Evolutionary conservation across 2,888 invertebrate species (phyloP), one percentile per base, ranked within the genome.

Genomic region (Hoplodrina blanda): DNA sequence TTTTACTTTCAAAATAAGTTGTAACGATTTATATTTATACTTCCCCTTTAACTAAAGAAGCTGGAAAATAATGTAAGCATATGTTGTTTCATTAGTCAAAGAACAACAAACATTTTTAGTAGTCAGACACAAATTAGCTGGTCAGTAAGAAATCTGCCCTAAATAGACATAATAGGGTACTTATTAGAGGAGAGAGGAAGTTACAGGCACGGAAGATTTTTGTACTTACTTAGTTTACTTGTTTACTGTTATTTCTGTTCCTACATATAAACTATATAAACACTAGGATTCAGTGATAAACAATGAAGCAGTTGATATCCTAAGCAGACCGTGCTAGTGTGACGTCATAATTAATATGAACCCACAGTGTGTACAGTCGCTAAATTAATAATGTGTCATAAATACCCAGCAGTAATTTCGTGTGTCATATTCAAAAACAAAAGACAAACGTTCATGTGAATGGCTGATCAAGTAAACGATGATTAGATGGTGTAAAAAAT

Each of bases 271-370:
- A 17, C 5, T 11, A 46, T 46, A 13, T 41, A 41, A 13, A 41
- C 41, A 13, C 13, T 41, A 25, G 11, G 19, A 20, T 13, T 13
- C 11, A 15, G 20, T 71, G 33, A 10, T 1, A 19, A 53, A 46
- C 11, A 64, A 64, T 69, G 19, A 41, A 69, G 1, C 6, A 33
- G 50, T 69, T 69, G 37, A 68, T 49, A 19, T 55, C 19, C 19
- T 55, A 30, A 41, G 20, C 41, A 41, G 13, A 49, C 19, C 8
- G 11, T 11, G 4, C 25, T 10, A 8, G 7, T 46, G 11, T 53
- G 10, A 53, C 19, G n/a, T 7, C 11, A 10, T 33, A 13, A 10
- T 17, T 8, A 49, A 13, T 19, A 37, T 41, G 4, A 15, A 6
- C 15, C 17, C 1, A 15, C 46, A 46, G 46, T 17, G 5, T 7